Base-by-base conservation (phyloP, 2,888 invertebrate species). In the Drosophila acutilabella region DNA sequence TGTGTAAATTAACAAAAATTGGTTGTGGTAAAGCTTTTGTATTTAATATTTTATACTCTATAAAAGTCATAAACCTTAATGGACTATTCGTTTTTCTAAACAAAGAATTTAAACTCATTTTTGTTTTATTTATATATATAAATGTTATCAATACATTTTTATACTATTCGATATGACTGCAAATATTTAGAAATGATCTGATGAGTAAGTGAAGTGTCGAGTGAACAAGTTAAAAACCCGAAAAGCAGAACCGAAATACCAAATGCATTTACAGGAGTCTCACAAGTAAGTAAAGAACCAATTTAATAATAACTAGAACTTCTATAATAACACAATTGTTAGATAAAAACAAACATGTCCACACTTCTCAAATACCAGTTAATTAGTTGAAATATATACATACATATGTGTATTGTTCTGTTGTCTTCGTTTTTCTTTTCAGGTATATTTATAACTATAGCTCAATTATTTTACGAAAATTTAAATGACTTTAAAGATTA, bases 231-330 rank as follows among this genome's bases (percentile, higher is more conserved):
- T 8, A 18, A 20, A 13, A 33, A 45, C 56, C 2, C 11, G 33
- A 2, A 10, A 11, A 11, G 11, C 13, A 36, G 10, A 57, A 40
- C 20, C 30, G 10, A 42, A 44, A 11, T 51, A 41, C 7, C 30
- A 52, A 16, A 82, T 83, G 83, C 82, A 86, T 81, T 83, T 82
- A 77, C 86, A 83, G 33, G 86, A 86, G 18, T 65, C 50, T 26
- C 56, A 65, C 38, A 82, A 70, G 82, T 82, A 67, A 71, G 80
- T 62, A 30, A 0, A 30, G 20, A 20, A 38, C 23, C 51, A 38
- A 38, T 23, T 51, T 18, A n/a, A 40, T 0, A 6, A 13, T 14
- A 14, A 7, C 1, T 7, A 40, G 14, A 14, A 40, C 30, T 30
- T 2, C 8, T 8, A 30, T 1, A 7, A 30, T 30, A 14, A 40